Conservation (phyloP, 2,888 invertebrate genomes). For the Athalia rosae region DNA sequence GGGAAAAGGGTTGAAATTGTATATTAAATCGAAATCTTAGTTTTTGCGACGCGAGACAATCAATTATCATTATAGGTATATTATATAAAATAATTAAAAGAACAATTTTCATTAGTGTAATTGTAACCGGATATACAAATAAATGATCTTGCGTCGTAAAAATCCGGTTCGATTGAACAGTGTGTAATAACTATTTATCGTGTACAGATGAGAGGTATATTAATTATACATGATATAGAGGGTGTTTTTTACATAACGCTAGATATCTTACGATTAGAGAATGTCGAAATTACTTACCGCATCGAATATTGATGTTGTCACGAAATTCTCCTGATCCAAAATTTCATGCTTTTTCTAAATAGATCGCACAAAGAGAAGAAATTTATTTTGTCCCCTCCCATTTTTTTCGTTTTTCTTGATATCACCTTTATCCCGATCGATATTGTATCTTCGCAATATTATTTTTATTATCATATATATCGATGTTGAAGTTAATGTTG, state of each 20-base stretch:
- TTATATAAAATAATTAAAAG: no score
- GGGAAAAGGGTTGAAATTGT: not conserved
- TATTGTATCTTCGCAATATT: not conserved
- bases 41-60: slow-evolving; percentile 26
- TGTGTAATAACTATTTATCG: slow-evolving; percentile 33
- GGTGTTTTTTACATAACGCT: slow-evolving; percentile 44
- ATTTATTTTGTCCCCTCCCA: no score
- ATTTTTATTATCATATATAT: slow-evolving; percentile 2
- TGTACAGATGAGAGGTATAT: slow-evolving; percentile 32
- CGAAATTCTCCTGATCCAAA: not conserved
- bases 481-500: slow-evolving; percentile 52
- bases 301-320: not conserved
- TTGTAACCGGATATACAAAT: not conserved
- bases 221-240: not conserved
- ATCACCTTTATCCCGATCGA: no score
- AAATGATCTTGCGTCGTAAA: slow-evolving; percentile 20
- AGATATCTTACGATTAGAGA: slow-evolving; percentile 19
- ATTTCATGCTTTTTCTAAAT: slow-evolving; percentile 24
- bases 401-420: no score
- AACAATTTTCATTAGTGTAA: slow-evolving; percentile 29
- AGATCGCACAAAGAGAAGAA: not conserved
- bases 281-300: slow-evolving; percentile 33
- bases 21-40: slow-evolving; percentile 19
- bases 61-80: not conserved
- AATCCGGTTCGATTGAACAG: not conserved